Base-by-base conservation (phyloP, 1,140 invertebrate species). In the Nylanderia fulva region DNA sequence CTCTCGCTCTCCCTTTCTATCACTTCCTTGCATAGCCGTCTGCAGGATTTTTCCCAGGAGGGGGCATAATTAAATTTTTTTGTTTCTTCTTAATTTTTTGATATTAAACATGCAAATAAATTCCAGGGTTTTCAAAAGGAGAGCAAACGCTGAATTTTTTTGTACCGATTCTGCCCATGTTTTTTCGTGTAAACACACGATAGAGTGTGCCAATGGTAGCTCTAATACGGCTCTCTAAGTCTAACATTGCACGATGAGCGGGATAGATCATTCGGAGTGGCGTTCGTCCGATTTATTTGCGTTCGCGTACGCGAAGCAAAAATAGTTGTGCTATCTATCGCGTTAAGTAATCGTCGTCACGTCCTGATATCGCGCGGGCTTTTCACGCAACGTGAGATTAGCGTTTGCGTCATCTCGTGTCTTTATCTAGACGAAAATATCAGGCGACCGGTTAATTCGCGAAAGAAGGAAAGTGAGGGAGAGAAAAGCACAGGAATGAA, bases 151-250 rank as follows among this genome's bases (percentile, higher is more conserved):
- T n/a, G n/a, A n/a, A n/a, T n/a, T n/a, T n/a, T n/a, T n/a, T n/a
- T n/a, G n/a, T n/a, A n/a, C n/a, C n/a, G n/a, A n/a, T n/a, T n/a
- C n/a, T n/a, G n/a, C n/a, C n/a, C n/a, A n/a, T n/a, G n/a, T n/a
- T 79, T 68, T 15, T 42, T 79, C 61, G 21, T 21, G 42, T 68
- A 79, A 79, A 79, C 75, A 79, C 29, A 13, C 39, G 75, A 36
- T 29, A 29, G 42, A 1, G 29, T 33, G 3, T 68, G 75, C 75
- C 75, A 79, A 79, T 48, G 63, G 21, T 13, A 48, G 18, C 36
- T 33, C 7, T 36, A 64, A 64, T 36, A 64, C 29, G 8, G 29
- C 29, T 33, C 29, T 36, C 18, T 11, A 15, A 33, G 1, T 36
- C 18, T 11, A 15, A 33, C 11, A 13, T 64, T 0, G 18, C 33